Evolutionary conservation across 2,888 invertebrate species (phyloP), one percentile per base, ranked within the genome.

Genomic region (Mamestra brassicae): DNA sequence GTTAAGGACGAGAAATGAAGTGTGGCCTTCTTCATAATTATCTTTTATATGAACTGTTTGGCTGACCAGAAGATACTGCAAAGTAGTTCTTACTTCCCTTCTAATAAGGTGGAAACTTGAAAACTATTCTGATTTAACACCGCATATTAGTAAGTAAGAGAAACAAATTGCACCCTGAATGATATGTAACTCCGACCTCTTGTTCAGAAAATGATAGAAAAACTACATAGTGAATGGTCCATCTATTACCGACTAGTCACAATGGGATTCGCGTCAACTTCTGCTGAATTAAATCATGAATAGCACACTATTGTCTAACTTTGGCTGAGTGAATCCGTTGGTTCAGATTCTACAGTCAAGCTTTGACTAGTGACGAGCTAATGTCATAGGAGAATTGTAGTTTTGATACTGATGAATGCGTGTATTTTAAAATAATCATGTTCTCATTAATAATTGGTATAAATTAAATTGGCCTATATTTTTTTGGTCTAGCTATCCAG

Each of bases 241-340:
- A 1, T 58, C n/a, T 50, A 45, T 62, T 42, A 62, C 36, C 11
- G 36, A 50, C 11, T n/a, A 57, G 69, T 71, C 73, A 80, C 52
- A 73, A 71, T 42, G 66, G 62, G 3, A 66, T 67, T 74, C 6
- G 6, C 52, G 55, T 67, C 45, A 66, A 66, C 47, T 10, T 58
- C 10, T 10, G 52, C 55, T 47, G 72, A 66, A 75, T 64, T 81
- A 69, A 62, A 77, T 77, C 42, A 58, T 54, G 66, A 72, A 69
- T 62, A 66, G 66, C 61, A 52, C 7, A 54, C 69, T 61, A 75
- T 71, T 71, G 63, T 72, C 45, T 76, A 45, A 84, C 57, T 83
- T 68, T 66, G 66, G 52, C 61, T 61, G 55, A 45, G 47, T 69
- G 38, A 69, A 68, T 55, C 60, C 5, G 70, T 58, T 15, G 47